Base-by-base conservation (phyloP, 2,797 vertebrate species). In the Kryptopterus vitreolus region DNA sequence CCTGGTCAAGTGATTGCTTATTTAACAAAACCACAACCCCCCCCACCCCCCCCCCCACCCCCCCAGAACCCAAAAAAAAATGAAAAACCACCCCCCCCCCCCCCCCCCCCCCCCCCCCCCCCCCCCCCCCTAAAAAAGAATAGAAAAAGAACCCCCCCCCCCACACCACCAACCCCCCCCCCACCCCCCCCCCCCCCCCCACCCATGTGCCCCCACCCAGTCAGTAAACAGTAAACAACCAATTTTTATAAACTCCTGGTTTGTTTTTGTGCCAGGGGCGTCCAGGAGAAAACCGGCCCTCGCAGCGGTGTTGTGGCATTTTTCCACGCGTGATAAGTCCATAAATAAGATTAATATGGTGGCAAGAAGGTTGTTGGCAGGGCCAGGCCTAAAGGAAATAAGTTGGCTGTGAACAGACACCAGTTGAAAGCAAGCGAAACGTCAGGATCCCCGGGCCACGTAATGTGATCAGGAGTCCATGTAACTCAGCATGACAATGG, bases 261-360 rank as follows among this genome's bases (percentile, higher is more conserved):
- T 94, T 95, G 93, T 94, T 94, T n/a, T 94, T 95, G 91, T 92
- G 91, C 88, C 89, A 84, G 89, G 92, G 93, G 93, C 94, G 63
- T 43, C 55, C 50, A 29, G 80, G 78, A 83, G 81, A 71, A 77
- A 81, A 65, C 66, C 76, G 29, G 63, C 76, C 57, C 69, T 55
- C 12, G 65, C 94, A 94, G 93, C 88, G 72, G 92, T 95, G 95
- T 96, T 96, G 94, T 96, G 95, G 95, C 98, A 96, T 97, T 95
- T 95, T 43, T 43, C 38, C 38, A 93, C 94, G 95, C 91, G 88
- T 94, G 96, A 98, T 98, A 97, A 97, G 95, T 96, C 95, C 94
- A 95, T 96, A 98, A 98, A 98, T 95, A 96, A 97, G 96, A 98
- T 98, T 98, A 98, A 97, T 98, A 95, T 92, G 93, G 95, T 93